phyloP scores from a whole-genome alignment of 1,140 invertebrate species.

The Drosophila sp. region DNA sequence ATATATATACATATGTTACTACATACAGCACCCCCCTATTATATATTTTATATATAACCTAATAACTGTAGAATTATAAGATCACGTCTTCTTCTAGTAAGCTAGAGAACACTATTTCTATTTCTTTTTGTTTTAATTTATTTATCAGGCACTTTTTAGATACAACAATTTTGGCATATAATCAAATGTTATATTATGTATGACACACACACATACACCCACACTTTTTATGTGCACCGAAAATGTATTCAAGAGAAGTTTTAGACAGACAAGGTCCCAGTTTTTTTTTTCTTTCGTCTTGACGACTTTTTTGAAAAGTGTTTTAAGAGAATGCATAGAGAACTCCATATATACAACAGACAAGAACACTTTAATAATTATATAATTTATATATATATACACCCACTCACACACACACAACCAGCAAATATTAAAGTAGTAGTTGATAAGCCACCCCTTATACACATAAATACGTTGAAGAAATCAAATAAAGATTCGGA shows the following conservation, averaged over 20 bases:
- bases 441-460: constrained; percentile 54
- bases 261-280: constrained; percentile 45
- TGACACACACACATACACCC: constrained; percentile 13
- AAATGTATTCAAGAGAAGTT: constrained; percentile 42
- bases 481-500: constrained; percentile 79
- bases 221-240: constrained; percentile 21
- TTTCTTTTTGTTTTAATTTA: constrained; percentile 67
- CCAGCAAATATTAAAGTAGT: constrained; percentile 61
- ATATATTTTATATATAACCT: constrained; percentile 53
- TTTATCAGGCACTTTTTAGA: constrained; percentile 55
- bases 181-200: constrained; percentile 36
- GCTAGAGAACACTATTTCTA: constrained; percentile 44
- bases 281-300: constrained; percentile 49
- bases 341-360: constrained; percentile 46
- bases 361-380: constrained; percentile 29
- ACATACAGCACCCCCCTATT: constrained; percentile 22
- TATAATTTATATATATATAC: constrained; percentile 48
- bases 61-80: constrained; percentile 70
- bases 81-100: constrained; percentile 25
- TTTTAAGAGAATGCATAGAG: constrained; percentile 47
- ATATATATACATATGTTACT: constrained; percentile 24
- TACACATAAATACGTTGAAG: constrained; percentile 59
- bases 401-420: constrained; percentile 24
- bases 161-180: constrained; percentile 41
- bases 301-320: constrained; percentile 64